Conservation (phyloP, 2,797 vertebrate species). For the Rallus crepitans region DNA sequence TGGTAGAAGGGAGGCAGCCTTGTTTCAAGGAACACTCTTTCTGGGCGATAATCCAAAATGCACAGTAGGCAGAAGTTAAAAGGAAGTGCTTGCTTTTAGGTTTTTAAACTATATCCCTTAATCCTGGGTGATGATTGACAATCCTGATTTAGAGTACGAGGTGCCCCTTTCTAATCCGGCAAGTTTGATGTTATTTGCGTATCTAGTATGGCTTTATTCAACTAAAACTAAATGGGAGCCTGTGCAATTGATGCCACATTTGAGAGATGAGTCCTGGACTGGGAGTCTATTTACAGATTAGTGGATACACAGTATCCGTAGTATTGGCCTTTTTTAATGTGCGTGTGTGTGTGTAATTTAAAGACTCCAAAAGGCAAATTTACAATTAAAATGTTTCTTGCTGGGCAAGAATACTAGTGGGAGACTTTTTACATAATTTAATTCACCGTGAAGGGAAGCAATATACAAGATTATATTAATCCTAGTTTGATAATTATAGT, state of each 20-base stretch:
- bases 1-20: conserved; percentile 96
- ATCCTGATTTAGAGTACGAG: conserved; percentile 99
- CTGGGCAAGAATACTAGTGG: conserved; percentile 70
- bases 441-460: conserved; percentile 67
- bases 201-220: conserved; percentile 98
- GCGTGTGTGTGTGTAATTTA: conserved; percentile 62
- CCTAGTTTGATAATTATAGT: conserved; percentile 72
- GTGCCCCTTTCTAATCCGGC: conserved; percentile 98
- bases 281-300: conserved; percentile 85
- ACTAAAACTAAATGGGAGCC: conserved; percentile 82
- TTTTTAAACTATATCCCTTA: conserved; percentile 99
- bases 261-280: conserved; percentile 80
- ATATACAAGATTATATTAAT: conserved; percentile 76
- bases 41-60: conserved; percentile 86
- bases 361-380: conserved; percentile 75
- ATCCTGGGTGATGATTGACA: conserved; percentile 99
- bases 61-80: conserved; percentile 97
- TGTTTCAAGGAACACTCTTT: conserved; percentile 91
- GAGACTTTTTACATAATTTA: conserved; percentile 72
- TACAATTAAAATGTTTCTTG: conserved; percentile 80
- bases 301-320: conserved; percentile 70
- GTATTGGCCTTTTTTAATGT: conserved; percentile 54
- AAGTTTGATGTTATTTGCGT: conserved; percentile 99
- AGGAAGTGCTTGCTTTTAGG: conserved; percentile 98
- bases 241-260: conserved; percentile 82